Base-by-base conservation (phyloP, 2,797 vertebrate genomes). In the Knipowitschia caucasica region DNA sequence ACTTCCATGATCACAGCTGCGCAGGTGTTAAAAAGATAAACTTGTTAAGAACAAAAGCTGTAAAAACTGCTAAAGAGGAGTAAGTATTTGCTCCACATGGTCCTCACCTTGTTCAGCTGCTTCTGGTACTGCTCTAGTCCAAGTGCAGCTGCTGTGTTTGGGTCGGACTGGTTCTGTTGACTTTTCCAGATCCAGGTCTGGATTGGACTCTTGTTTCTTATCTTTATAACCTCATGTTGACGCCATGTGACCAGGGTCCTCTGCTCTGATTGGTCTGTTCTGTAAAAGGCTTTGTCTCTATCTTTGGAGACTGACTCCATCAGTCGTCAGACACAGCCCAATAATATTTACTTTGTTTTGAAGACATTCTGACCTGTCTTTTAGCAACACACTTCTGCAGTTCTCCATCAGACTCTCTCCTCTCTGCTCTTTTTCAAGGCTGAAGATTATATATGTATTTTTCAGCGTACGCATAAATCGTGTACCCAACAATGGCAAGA, bases 141-240 rank as follows among this genome's bases (percentile, higher is more conserved):
- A 24, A 23, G 18, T 40, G 2, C 25, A n/a, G 23, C 10, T 43
- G 40, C n/a, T 10, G 38, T 40, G 25, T 43, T 39, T 43, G 14
- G 23, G 6, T 14, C 7, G 12, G 40, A 43, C 40, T 25, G 40
- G 23, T 43, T 43, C 40, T 43, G 40, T n/a, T 25, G 40, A 8
- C n/a, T 25, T 25, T 43, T 25, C 12, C 40, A 43, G 40, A 25
- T n/a, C 40, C 40, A 43, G 25, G 40, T 43, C 40, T 43, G 23
- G 14, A 43, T 25, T 43, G 23, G 40, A 43, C 40, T n/a, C 12
- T 43, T n/a, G 5, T 42, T 12, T 43, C 12, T 43, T 11, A 3
- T n/a, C 40, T 43, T 43, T 43, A 43, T 43, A 43, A 43, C 40
- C 14, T 43, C 40, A 24, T 43, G 40, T n/a, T 43, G 40, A 43